Percentiles rank a stretch among this genome's conserved stretches.
phyloP scores from a whole-genome alignment of 2,113 vertebrate species.

The Rana temporaria region DNA sequence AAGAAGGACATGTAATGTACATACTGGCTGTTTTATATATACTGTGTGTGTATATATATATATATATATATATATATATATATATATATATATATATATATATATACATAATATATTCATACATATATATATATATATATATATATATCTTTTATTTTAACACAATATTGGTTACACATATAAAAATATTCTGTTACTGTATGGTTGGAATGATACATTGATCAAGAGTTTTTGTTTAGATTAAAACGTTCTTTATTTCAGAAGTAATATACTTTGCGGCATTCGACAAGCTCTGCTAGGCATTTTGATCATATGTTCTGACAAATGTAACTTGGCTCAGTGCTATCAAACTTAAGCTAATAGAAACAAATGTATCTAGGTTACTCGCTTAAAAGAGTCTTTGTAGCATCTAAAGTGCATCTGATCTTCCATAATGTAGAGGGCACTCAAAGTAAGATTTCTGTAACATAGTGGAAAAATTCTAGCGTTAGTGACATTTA shows the following conservation, averaged over 20 bases:
- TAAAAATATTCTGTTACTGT: conserved; percentile 5
- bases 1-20: too few relatives aligned
- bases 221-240: conserved; percentile 29
- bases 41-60: too few relatives aligned
- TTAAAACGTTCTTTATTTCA: conserved; percentile 25
- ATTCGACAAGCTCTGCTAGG: conserved; percentile 14
- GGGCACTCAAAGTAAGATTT: background rate
- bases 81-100: background rate
- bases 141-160: background rate
- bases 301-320: conserved; percentile 23
- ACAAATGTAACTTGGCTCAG: background rate
- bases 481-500: too few relatives aligned
- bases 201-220: conserved; percentile 24
- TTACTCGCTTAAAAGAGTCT: background rate
- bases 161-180: background rate
- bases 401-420: too few relatives aligned
- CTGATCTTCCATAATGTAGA: too few relatives aligned
- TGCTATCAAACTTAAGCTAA: conserved; percentile 10
- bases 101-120: too few relatives aligned
- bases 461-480: too few relatives aligned
- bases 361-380: background rate
- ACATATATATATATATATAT: background rate
- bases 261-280: background rate
- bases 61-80: too few relatives aligned
- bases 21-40: too few relatives aligned